phyloP scores from a whole-genome alignment of 2,797 vertebrate genomes.

The Manis pentadactyla region DNA sequence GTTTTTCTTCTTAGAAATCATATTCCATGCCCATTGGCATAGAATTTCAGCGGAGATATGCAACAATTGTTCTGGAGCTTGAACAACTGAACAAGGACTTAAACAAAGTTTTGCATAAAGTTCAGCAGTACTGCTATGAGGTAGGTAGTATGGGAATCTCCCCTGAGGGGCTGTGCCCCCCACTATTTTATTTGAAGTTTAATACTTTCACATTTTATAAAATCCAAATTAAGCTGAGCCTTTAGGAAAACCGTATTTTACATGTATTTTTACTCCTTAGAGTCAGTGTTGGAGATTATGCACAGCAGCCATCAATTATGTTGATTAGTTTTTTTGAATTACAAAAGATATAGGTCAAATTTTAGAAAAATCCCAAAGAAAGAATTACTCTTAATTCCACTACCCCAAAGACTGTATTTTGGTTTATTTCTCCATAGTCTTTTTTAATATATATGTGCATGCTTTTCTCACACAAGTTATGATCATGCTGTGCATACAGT shows the following conservation, averaged over 20 bases:
- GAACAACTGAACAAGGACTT: constrained; percentile 99
- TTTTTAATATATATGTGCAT: background rate
- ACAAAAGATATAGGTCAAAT: background rate
- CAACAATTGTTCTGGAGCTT: constrained; percentile 96
- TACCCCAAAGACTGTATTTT: constrained; percentile 7
- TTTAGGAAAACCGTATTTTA: background rate
- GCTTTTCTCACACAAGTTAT: background rate
- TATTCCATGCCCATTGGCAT: constrained; percentile 95
- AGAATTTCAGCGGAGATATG: constrained; percentile 98
- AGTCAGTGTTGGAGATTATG: background rate
- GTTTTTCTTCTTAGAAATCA: constrained; percentile 91
- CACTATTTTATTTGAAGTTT: background rate
- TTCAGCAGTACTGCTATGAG: constrained; percentile 98
- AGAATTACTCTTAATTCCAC: constrained; percentile 24
- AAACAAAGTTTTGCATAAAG: constrained; percentile 98
- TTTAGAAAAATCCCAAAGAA: background rate
- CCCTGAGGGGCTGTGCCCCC: background rate
- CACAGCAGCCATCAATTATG: background rate
- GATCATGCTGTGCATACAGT: background rate
- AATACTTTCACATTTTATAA: constrained; percentile 29
- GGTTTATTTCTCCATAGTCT: background rate
- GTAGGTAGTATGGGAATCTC: constrained; percentile 84
- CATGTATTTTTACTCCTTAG: background rate
- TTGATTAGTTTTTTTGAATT: background rate
- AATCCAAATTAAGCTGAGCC: background rate